Evolutionary conservation across 64 coral and sea anemone genomes (phyloP).

Genomic region (Montipora capricornis): DNA sequence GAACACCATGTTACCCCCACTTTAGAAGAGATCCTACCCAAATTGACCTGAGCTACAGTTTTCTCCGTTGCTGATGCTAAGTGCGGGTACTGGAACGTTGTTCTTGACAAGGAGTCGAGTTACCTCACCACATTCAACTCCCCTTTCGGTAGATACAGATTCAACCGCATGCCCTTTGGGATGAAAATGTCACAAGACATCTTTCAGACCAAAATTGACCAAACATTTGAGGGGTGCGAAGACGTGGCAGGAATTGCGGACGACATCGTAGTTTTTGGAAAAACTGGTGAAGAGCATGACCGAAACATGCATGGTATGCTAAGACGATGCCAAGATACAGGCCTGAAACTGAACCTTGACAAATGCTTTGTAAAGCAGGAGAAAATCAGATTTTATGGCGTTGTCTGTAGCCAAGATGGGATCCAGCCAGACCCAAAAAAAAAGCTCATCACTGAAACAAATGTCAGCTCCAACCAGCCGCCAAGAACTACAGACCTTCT

Average conservation of each 20-base stretch:
- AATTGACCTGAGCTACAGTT: not conserved
- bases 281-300: slow-evolving; percentile 31
- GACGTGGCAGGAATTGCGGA: no score
- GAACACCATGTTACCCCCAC: not conserved
- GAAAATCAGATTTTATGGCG: slow-evolving; percentile 69
- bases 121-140: no score
- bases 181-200: not conserved
- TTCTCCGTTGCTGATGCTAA: not conserved
- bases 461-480: no score
- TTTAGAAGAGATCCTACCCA: not conserved
- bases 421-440: not conserved
- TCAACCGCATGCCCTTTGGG: slow-evolving; percentile 1
- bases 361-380: slow-evolving; percentile 62
- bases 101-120: no score
- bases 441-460: no score
- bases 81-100: not conserved
- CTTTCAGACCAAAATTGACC: not conserved
- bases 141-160: no score
- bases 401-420: slow-evolving; percentile 30
- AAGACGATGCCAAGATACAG: slow-evolving; percentile 1
- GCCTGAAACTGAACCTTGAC: slow-evolving; percentile 65
- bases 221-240: not conserved
- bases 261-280: not conserved
- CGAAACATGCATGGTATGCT: slow-evolving; percentile 26
- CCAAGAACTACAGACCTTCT: no score